Percentiles rank a stretch among this genome's conserved stretches.
Conservation (phyloP, 1,140 invertebrate species). For the Drosophila carrolli region DNA sequence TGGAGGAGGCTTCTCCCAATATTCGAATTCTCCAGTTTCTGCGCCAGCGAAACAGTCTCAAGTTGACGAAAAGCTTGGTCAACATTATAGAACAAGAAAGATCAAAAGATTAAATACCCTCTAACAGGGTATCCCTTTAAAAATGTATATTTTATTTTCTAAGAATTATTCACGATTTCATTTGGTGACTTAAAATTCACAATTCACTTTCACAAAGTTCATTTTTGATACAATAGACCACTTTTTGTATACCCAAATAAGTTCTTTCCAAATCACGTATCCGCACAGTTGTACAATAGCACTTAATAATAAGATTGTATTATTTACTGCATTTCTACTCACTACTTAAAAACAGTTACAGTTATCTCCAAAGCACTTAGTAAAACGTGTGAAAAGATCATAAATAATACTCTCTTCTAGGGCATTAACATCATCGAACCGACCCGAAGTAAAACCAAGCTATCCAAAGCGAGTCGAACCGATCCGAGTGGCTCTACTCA, state of each 20-base stretch:
- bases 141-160: too few species aligned
- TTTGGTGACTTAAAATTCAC: too few species aligned
- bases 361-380: not conserved
- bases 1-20: conserved; percentile 2
- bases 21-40: conserved; percentile 11
- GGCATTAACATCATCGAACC: conserved; percentile 53
- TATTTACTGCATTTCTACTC: not conserved
- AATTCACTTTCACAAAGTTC: too few species aligned
- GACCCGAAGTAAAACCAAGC: conserved; percentile 12
- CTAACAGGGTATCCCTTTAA: not conserved
- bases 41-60: not conserved
- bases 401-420: not conserved
- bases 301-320: not conserved
- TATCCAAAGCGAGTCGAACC: conserved; percentile 24
- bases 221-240: too few species aligned
- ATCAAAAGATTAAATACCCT: conserved; percentile 3
- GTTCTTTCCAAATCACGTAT: conserved; percentile 1
- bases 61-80: conserved; percentile 8
- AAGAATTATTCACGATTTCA: too few species aligned
- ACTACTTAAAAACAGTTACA: not conserved
- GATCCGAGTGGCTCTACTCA: conserved; percentile 38
- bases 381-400: not conserved
- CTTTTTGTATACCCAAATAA: too few species aligned
- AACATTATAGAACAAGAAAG: conserved; percentile 42
- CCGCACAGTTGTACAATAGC: not conserved